Base-by-base conservation (phyloP, 1,140 invertebrate genomes). In the Hycleus phaleratus region DNA sequence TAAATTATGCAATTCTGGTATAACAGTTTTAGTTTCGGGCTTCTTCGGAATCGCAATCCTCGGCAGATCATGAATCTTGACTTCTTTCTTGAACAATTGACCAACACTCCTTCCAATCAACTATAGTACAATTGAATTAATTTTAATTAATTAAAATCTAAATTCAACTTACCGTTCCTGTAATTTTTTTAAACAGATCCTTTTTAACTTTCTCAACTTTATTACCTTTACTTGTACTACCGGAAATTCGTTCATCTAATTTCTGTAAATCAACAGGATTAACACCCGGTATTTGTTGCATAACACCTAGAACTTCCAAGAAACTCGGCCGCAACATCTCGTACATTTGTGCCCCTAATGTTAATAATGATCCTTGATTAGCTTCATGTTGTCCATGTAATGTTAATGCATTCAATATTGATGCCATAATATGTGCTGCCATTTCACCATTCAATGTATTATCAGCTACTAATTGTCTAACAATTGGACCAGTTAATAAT, bases 141-240 rank as follows among this genome's bases (percentile, higher is more conserved):
- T 49, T 38, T 39, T 12, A 49, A 43, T 50, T 47, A 40, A 38
- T 11, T 25, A n/a, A 44, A 3, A 55, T 46, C 1, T 18, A 18
- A 32, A 58, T 7, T 26, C 4, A 49, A 63, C 71, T 73, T 73
- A 91, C 86, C 74, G 85, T 85, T 56, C 82, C 82, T 2, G 91
- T 90, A 43, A 95, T 82, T 75, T 91, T 93, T 72, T 90, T 93
- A 72, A 95, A 94, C 9, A 91, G 77, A 70, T 95, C 91, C 66
- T 91, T 91, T 71, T 93, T 93, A 58, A 85, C 86, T 68, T 93
- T 93, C 66, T 94, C 91, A 9, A 88, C 82, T 71, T 90, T 90
- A 64, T 85, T 83, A 18, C 86, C 86, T 65, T 85, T 86, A 51
- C 81, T 81, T 8, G 81, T 81, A 32, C 78, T 75, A 3, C 83